Base-by-base conservation (phyloP, 2,888 invertebrate species). In the Taenaris catops region DNA sequence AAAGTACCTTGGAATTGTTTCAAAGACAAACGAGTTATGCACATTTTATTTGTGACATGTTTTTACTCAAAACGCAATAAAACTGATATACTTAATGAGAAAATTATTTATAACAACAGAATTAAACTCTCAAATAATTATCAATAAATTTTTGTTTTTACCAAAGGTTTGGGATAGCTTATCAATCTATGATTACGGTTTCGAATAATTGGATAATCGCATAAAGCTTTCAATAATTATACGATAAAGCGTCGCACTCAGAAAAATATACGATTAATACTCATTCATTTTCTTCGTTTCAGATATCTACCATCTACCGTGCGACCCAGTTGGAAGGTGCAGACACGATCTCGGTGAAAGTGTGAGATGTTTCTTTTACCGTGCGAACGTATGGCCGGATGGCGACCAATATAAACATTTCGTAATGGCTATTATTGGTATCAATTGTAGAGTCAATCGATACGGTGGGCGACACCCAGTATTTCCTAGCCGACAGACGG, bases 301-400 rank as follows among this genome's bases (percentile, higher is more conserved):
- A 42, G 32, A 59, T 54, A 62, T 60, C 53, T 55, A 55, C 58
- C 52, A 60, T 51, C 59, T 48, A 55, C 52, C 56, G 52, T 54
- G 55, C 63, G 72, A 71, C 76, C 73, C 53, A 68, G 64, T 62
- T 73, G 59, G 56, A 54, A 50, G 48, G 48, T 44, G 51, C 52
- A 53, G 55, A 54, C 53, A 40, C 48, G 53, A 57, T 58, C 62
- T 56, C 52, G 70, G 80, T 75, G 81, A 83, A 81, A 81, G 81
- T 78, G 68, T 63, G 68, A 63, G 71, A 78, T 67, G 58, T 58
- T 50, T 53, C 57, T 55, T 50, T 25, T 14, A 14, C 52, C 52
- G 53, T 51, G 51, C 54, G 56, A 57, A 66, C 55, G 55, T 38
- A 33, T 26, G 46, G 55, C 58, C 60, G 39, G 55, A 55, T 53